These are phyloP conservation scores for Umimayanthus kanabou DNA, from an alignment of 92 coral and sea anemone species.

Conservation along the genomic window DNA sequence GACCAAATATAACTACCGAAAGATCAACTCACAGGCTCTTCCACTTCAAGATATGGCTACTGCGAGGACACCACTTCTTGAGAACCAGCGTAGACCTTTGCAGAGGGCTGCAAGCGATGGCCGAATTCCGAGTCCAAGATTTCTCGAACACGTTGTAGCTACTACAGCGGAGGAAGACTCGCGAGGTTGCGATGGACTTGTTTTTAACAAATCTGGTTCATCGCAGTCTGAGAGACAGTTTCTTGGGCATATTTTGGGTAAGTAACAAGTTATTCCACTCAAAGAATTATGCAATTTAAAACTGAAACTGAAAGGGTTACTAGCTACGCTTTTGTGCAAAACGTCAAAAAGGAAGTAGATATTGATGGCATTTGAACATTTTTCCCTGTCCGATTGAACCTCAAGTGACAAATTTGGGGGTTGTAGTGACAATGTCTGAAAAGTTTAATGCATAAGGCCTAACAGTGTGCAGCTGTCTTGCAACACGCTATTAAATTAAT, in stretches of 20 bases:
- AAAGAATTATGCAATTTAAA: not conserved
- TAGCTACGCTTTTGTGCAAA: too few relatives aligned
- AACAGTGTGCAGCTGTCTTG: too few relatives aligned
- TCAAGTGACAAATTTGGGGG: too few relatives aligned
- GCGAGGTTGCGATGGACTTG: not conserved
- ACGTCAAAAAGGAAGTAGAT: too few relatives aligned
- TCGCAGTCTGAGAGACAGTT: slow-evolving; percentile 8
- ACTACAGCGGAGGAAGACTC: not conserved
- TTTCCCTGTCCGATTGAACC: too few relatives aligned
- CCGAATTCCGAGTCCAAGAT: slow-evolving; percentile 2
- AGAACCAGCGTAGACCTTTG: not conserved
- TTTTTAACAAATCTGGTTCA: not conserved
- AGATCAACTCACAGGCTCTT: not conserved
- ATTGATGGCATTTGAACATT: too few relatives aligned
- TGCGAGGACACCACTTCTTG: slow-evolving; percentile 27
- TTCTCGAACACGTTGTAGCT: slow-evolving; percentile 18
- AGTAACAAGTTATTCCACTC: not conserved
- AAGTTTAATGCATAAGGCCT: too few relatives aligned
- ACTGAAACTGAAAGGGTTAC: not conserved
- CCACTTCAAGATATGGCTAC: slow-evolving; percentile 23
- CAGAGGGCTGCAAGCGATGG: slow-evolving; percentile 11
- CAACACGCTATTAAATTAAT: too few relatives aligned
- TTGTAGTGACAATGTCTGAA: too few relatives aligned
- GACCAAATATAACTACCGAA: not conserved
- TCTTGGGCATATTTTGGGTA: slow-evolving; percentile 21